Evolutionary conservation across 2,888 invertebrate genomes (phyloP).

Genomic region (Drosophila testacea): DNA sequence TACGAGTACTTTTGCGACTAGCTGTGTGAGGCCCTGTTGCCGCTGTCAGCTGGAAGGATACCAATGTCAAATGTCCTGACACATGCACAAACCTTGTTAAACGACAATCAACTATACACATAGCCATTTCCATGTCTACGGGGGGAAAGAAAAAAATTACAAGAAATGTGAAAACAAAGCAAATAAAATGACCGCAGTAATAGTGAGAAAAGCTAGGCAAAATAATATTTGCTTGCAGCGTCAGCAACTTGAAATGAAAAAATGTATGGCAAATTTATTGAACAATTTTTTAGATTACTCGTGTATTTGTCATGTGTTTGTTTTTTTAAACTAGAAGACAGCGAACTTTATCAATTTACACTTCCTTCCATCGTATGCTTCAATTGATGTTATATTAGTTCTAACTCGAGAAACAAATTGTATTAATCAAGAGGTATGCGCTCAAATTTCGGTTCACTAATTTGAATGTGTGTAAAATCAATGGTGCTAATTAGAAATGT

Average conservation of each 20-base stretch:
- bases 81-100: conserved; percentile 27
- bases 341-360: too few relatives aligned
- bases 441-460: not conserved
- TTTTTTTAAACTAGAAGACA: too few relatives aligned
- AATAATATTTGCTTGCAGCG: not conserved
- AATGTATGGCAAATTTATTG: not conserved
- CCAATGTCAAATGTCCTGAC: conserved; percentile 14
- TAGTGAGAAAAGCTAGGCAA: not conserved
- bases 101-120: conserved; percentile 35
- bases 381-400: not conserved
- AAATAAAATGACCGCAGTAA: not conserved
- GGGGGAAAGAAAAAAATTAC: conserved; percentile 8
- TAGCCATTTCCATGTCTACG: conserved; percentile 20
- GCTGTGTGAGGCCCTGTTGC: conserved; percentile 11
- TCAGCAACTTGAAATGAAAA: not conserved
- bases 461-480: not conserved
- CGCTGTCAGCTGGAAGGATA: conserved; percentile 22
- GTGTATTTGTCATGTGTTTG: not conserved
- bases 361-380: not conserved
- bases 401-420: not conserved
- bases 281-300: not conserved
- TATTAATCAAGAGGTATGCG: not conserved
- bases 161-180: conserved; percentile 15
- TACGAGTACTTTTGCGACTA: conserved; percentile 3
- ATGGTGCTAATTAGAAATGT: too few relatives aligned